These are phyloP conservation scores for Rhagophthalmus giganteus DNA, from an alignment of 2,888 invertebrate genomes.

Conservation along the genomic window DNA sequence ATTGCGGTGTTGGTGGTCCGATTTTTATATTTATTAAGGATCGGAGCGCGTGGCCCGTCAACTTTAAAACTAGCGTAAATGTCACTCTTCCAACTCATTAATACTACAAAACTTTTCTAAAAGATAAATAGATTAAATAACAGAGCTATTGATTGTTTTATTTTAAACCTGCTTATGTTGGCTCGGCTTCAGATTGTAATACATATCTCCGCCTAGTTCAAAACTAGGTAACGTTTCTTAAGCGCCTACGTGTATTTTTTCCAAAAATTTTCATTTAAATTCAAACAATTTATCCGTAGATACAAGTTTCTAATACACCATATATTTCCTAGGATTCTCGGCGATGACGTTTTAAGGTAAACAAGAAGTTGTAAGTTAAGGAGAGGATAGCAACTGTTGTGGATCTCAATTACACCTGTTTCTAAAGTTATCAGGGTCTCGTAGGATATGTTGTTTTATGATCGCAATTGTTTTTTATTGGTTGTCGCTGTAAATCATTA, in stretches of 20 bases:
- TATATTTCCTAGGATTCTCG: too few species aligned
- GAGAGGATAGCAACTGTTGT: slow-evolving; percentile 39
- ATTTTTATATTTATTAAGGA: slow-evolving; percentile 13
- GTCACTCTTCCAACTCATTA: slow-evolving; percentile 10
- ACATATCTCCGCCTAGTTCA: neutral
- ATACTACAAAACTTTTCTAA: slow-evolving; percentile 4
- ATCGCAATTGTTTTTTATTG: too few species aligned
- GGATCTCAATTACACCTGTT: slow-evolving; percentile 44
- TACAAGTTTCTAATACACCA: too few species aligned
- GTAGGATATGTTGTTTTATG: too few species aligned
- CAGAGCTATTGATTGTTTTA: neutral
- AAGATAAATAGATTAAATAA: neutral
- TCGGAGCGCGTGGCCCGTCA: slow-evolving; percentile 9
- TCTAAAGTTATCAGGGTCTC: too few species aligned
- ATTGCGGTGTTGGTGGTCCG: slow-evolving; percentile 10
- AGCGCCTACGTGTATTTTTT: too few species aligned
- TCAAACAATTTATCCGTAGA: too few species aligned
- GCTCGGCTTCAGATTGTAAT: neutral
- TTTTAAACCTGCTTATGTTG: neutral
- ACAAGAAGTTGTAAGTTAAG: slow-evolving; percentile 24
- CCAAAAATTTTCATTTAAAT: too few species aligned
- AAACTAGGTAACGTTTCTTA: neutral
- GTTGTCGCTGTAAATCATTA: too few species aligned
- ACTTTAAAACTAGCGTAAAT: neutral
- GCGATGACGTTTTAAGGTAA: slow-evolving; percentile 15